Evolutionary conservation across 2,888 invertebrate genomes (phyloP), one percentile per base, ranked within the genome.

Genomic region (Calameuta pallipes): DNA sequence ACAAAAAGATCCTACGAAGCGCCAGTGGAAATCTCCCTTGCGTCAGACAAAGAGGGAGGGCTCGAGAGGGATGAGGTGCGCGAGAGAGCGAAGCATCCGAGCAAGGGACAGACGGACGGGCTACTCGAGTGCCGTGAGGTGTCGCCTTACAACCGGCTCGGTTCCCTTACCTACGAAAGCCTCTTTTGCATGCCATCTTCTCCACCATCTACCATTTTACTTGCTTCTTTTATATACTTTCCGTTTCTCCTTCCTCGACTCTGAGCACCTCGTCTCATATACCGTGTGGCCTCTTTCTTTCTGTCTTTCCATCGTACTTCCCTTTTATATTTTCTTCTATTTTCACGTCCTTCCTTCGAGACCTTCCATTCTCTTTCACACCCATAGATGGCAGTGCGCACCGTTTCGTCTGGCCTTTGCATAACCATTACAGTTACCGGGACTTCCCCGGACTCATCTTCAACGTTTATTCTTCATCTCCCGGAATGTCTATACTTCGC

Each of bases 121-220:
- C 56, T 56, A 56, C 56, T 86, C 86, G 86, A 87, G 88, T 87
- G 33, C 87, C 87, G 84, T 85, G 88, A 90, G 91, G 91, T 91
- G 91, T 91, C 91, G 90, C 89, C 90, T 91, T 91, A 91, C 91
- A 91, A 91, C 91, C 91, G 91, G 90, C 91, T 91, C 87, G 89
- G 87, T 89, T 89, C 88, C 86, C 88, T 90, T 88, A 89, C 89
- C 89, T 87, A 89, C 89, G 88, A 88, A 88, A 90, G 89, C 88
- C 90, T 90, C 88, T 88, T 91, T 91, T 91, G 91, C 91, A 91
- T 91, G 89, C 91, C 91, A 91, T 91, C 91, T 91, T 86, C 89
- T 90, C 89, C 90, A 90, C 90, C 90, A 91, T 91, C 91, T 91
- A 56, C 56, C 85, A 83, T 79, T 88, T 84, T 80, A 78, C 82